Evolutionary conservation across 2,113 vertebrate species (phyloP), one percentile per base, ranked within the genome.

Genomic region (Aegypius monachus): DNA sequence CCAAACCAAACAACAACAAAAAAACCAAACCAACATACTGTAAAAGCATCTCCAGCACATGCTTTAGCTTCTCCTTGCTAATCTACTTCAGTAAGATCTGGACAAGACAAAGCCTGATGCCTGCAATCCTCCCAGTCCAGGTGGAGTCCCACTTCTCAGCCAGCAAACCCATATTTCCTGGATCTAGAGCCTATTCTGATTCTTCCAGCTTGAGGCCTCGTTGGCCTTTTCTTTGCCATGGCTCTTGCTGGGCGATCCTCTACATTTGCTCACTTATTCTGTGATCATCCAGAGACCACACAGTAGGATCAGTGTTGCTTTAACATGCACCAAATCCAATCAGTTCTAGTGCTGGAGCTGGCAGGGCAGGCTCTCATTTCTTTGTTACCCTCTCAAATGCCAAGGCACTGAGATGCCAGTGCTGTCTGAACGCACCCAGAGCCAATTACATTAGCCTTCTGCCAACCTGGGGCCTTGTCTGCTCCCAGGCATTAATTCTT

Each of bases 401-500:
- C 96, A 97, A 96, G 90, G 82, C 87, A 34, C 48, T 1, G 74
- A 77, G 82, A 53, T 92, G 93, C 81, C 95, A 92, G 67, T 20
- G 0, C 74, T 61, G 58, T 91, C 70, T 87, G 93, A 93, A 55
- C 2, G 22, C 81, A 95, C 90, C 70, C 93, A 88, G 85, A 94
- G 96, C 96, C 96, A 97, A 93, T 90, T 96, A 38, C 85, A 66
- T 93, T 83, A 96, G 42, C 74, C 58, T 94, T 68, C 96, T 96
- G 96, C 96, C 96, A 97, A 80, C 90, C 71, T 77, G 81, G 62
- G 90, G 42, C 83, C 71, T 83, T 86, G 47, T 93, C 79, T 93
- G 70, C 93, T 96, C 92, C 62, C 93, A 94, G 85, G 95, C 96
- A 95, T 96, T 96, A 94, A 96, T 96, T 93, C 86, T 72, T 90